Evolutionary conservation across 2,113 vertebrate species (phyloP).

Genomic region (Phainopepla nitens): DNA sequence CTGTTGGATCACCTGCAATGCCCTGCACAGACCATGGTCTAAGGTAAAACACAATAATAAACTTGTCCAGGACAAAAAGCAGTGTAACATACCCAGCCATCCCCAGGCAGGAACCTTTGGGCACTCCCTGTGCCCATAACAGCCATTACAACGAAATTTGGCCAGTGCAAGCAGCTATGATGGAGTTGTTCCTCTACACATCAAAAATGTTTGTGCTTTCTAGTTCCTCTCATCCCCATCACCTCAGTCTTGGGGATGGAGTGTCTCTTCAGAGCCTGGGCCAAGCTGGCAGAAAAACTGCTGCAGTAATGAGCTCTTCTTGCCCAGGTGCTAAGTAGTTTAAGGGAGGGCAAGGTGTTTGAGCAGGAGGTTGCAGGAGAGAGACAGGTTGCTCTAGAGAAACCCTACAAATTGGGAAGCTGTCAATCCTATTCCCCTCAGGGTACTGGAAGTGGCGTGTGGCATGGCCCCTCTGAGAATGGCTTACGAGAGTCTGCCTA

Average conservation of each 20-base stretch:
- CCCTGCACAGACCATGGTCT: neutral
- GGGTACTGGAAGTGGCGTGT: neutral
- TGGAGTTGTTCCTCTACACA: neutral
- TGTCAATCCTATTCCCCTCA: neutral
- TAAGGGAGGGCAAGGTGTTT: neutral
- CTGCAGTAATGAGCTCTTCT: neutral
- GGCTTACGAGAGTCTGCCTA: rapidly evolving
- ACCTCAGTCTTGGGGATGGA: neutral
- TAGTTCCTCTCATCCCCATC: neutral
- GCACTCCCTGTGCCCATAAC: rapidly evolving
- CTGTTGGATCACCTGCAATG: neutral
- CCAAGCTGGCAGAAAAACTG: neutral
- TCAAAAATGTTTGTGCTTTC: neutral
- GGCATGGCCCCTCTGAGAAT: neutral
- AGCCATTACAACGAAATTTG: neutral
- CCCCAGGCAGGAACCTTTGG: neutral
- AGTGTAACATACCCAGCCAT: neutral
- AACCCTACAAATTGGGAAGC: neutral
- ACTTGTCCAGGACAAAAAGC: neutral
- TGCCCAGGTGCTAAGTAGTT: neutral
- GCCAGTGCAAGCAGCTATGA: neutral
- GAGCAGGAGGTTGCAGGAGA: neutral
- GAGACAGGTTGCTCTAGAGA: neutral
- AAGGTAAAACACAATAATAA: neutral
- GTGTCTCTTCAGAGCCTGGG: neutral